A percentile compares a stretch with the other conserved stretches of the same genome.
Conservation (phyloP, 2,113 vertebrate species). For the Triplophysa dalaica region DNA sequence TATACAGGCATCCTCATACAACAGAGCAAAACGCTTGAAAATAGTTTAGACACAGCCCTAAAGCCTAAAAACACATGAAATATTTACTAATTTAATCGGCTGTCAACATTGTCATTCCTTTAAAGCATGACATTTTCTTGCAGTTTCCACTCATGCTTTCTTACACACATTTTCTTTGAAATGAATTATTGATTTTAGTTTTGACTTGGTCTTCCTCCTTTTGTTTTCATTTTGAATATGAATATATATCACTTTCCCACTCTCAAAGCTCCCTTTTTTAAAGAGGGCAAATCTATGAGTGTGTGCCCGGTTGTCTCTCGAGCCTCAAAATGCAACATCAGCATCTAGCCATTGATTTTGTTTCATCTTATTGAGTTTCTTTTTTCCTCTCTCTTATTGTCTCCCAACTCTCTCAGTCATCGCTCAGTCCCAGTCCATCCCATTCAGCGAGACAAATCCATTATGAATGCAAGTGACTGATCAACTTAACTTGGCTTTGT, state of each 20-base stretch:
- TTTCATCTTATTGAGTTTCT: constrained; percentile 61
- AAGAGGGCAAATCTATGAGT: constrained; percentile 4
- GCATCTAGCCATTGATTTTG: constrained; percentile 60
- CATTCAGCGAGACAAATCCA: constrained; percentile 34
- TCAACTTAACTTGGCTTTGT: constrained; percentile 5
- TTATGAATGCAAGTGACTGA: constrained; percentile 30
- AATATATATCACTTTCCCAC: constrained; percentile 42
- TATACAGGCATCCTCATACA: constrained; percentile 29
- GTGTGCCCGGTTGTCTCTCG: constrained; percentile 34
- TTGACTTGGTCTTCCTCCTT: constrained; percentile 43
- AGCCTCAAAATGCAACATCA: constrained; percentile 65
- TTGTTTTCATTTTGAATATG: constrained; percentile 42
- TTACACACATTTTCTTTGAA: constrained; percentile 21
- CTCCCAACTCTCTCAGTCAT: constrained; percentile 36
- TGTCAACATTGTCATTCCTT: constrained; percentile 47
- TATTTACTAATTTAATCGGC: constrained; percentile 44
- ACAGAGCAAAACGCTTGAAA: constrained; percentile 31
- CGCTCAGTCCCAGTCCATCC: constrained; percentile 13
- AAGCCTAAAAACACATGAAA: constrained; percentile 51
- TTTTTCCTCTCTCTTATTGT: constrained; percentile 33
- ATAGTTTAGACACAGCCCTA: constrained; percentile 29
- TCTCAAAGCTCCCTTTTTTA: constrained; percentile 25
- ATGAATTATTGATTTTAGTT: constrained; percentile 49
- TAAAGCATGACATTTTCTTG: constrained; percentile 49
- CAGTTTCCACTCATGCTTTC: constrained; percentile 26